Conservation (phyloP, 2,797 vertebrate genomes). For the Mycteria americana region DNA sequence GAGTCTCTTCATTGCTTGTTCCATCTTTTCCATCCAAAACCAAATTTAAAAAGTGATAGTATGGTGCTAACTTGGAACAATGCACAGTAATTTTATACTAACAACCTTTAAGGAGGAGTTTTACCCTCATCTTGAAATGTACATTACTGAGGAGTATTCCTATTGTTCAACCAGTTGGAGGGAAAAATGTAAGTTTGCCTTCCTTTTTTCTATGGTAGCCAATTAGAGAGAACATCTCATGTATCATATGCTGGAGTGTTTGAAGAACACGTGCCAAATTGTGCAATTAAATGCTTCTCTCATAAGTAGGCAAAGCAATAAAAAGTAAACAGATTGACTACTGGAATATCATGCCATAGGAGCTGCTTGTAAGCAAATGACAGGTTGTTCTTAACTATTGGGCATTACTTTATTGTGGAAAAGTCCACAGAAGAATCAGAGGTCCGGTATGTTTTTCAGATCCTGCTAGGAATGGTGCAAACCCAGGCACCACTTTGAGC, state of each 20-base stretch:
- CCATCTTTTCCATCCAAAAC: neutral
- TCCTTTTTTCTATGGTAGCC: neutral
- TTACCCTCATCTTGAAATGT: constrained; percentile 46
- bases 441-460: neutral
- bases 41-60: neutral
- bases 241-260: neutral
- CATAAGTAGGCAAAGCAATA: neutral
- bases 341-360: neutral
- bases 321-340: neutral
- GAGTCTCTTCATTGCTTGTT: neutral
- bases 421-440: neutral
- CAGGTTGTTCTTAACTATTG: neutral
- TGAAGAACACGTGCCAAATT: constrained; percentile 8
- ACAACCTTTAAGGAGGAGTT: constrained; percentile 34
- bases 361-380: neutral
- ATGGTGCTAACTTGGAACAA: neutral
- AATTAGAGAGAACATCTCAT: neutral
- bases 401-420: neutral
- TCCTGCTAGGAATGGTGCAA: neutral
- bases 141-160: constrained; percentile 34
- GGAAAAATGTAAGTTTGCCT: constrained; percentile 10
- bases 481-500: neutral
- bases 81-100: constrained; percentile 28
- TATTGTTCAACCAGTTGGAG: constrained; percentile 22
- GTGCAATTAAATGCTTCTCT: constrained; percentile 17